These are phyloP conservation scores for Lepidurus apus DNA, from an alignment of 1,140 invertebrate species.

Conservation along the genomic window DNA sequence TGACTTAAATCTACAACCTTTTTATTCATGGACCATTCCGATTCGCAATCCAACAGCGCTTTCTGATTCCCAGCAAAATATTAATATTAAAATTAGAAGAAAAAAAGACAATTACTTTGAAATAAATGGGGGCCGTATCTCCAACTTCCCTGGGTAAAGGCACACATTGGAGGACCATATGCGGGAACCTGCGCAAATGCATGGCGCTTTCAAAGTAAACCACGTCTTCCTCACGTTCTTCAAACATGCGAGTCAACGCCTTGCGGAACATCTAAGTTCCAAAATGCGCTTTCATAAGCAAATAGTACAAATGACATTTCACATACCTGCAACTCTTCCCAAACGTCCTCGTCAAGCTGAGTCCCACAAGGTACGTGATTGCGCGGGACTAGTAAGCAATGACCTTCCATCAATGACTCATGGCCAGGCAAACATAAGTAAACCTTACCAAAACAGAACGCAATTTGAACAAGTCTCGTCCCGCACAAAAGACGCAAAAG, in stretches of 20 bases:
- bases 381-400: constrained; percentile 83
- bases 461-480: too few relatives aligned
- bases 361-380: constrained; percentile 71
- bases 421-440: constrained; percentile 74
- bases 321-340: constrained; percentile 73
- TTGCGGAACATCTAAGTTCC: constrained; percentile 60
- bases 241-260: constrained; percentile 71
- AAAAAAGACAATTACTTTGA: constrained; percentile 58
- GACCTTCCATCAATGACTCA: constrained; percentile 72
- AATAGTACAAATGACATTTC: constrained; percentile 25
- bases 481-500: not conserved
- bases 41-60: constrained; percentile 88
- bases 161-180: constrained; percentile 83
- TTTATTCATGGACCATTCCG: constrained; percentile 90
- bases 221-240: constrained; percentile 60
- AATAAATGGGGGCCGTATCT: constrained; percentile 86
- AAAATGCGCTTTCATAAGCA: constrained; percentile 35
- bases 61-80: constrained; percentile 54
- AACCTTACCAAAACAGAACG: not conserved
- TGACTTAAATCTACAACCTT: constrained; percentile 80
- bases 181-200: constrained; percentile 66
- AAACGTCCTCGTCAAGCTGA: constrained; percentile 86
- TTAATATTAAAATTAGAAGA: constrained; percentile 23
- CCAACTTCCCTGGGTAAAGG: constrained; percentile 74
- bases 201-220: constrained; percentile 87